Evolutionary conservation across 2,113 vertebrate species (phyloP), one percentile per base, ranked within the genome.

Genomic region (Callipepla squamata): DNA sequence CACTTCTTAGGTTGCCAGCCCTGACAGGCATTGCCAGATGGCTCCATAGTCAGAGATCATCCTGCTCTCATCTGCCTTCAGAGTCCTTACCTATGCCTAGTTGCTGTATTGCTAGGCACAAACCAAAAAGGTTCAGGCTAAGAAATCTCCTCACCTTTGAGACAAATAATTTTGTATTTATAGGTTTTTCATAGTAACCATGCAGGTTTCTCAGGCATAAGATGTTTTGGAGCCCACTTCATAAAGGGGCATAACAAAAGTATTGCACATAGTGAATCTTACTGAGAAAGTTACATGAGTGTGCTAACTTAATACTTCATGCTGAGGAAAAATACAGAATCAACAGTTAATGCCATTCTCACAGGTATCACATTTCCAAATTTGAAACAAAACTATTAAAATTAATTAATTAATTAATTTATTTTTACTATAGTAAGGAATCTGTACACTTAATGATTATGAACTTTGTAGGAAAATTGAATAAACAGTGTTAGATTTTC

Each of bases 71-170:
- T 23, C n/a, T 62, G 15, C 34, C 48, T 69, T 73, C 30, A 65
- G 11, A n/a, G 17, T 36, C n/a, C 45, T 40, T 62, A 19, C 13
- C 14, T 9, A 84, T n/a, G 17, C 9, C 28, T 8, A 28, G 25
- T 16, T 47, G 25, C 6, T 51, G 12, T 0, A 0, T 32, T 32
- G 23, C 66, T 38, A 63, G 28, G 0, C 1, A 34, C 12, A 44
- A 91, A 79, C 8, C 19, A 85, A 50, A 18, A n/a, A 70, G 11
- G 47, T 25, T 78, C 22, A 1, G 0, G 13, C 59, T 51, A 1
- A 93, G 48, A 73, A 85, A 75, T 12, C 23, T 57, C 23, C 57
- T 40, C 34, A 77, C 18, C 23, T 73, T 57, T 76, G 10, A 55
- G 22, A 13, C 21, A 67, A 81, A 59, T 5, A 47, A 11, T 44